Conservation (phyloP, 2,797 vertebrate species). For the Sebastes kiyomatsui region DNA sequence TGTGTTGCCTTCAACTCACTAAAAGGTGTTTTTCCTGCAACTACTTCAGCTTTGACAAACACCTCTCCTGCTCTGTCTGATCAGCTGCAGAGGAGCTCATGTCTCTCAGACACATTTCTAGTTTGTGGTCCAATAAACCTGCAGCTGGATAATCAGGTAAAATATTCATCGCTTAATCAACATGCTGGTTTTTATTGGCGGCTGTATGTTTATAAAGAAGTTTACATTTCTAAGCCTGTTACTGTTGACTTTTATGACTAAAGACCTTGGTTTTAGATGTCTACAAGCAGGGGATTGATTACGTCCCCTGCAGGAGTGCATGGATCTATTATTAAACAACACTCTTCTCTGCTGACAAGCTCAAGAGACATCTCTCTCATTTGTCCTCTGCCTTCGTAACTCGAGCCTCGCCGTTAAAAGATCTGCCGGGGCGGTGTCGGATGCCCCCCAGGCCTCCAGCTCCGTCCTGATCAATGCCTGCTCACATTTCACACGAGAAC, state of each 20-base stretch:
- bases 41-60: background rate
- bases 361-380: conserved; percentile 29
- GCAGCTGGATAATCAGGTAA: background rate
- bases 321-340: conserved; percentile 58
- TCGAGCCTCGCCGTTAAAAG: conserved; percentile 33
- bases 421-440: conserved; percentile 61
- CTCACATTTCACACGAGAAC: conserved; percentile 67
- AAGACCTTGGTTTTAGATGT: background rate
- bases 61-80: background rate
- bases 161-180: conserved; percentile 19
- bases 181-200: background rate
- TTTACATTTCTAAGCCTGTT: background rate
- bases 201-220: background rate
- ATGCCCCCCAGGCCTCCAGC: conserved; percentile 37
- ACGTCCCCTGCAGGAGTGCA: background rate
- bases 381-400: conserved; percentile 52
- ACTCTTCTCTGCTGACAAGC: conserved; percentile 5
- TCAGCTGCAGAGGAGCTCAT: background rate
- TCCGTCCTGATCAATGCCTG: conserved; percentile 51
- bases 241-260: background rate
- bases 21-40: background rate
- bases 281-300: conserved; percentile 14
- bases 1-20: background rate
- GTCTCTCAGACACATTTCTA: background rate
- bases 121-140: background rate